Conservation (phyloP, 2,888 invertebrate genomes). For the Geotrupes spiniger region DNA sequence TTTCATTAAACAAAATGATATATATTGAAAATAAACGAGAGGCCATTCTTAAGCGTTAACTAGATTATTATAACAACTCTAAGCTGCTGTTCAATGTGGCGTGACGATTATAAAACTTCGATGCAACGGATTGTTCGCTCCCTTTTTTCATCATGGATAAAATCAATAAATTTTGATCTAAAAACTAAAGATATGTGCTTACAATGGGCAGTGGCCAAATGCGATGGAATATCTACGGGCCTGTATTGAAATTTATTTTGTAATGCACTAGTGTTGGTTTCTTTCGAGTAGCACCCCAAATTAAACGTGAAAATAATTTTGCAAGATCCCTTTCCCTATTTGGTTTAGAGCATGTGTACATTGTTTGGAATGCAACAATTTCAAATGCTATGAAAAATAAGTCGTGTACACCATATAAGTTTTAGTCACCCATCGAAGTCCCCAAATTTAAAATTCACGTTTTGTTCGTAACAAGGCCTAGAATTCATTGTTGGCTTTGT, state of each 20-base stretch:
- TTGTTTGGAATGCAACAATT: too few species aligned
- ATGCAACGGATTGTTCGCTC: conserved; percentile 14
- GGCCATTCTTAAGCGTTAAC: conserved; percentile 5
- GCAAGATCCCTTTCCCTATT: too few species aligned
- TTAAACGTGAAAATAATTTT: too few species aligned
- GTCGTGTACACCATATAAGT: too few species aligned
- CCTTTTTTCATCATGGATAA: background rate
- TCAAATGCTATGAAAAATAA: too few species aligned
- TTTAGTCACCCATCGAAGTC: too few species aligned
- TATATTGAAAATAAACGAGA: conserved; percentile 1
- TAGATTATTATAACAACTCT: conserved; percentile 13
- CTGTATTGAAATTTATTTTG: conserved; percentile 50
- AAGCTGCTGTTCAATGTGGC: conserved; percentile 20
- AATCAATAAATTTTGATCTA: conserved; percentile 5
- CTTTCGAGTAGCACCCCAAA: too few species aligned
- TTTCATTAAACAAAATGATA: conserved; percentile 9
- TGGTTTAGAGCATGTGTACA: too few species aligned
- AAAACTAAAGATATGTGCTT: conserved; percentile 39
- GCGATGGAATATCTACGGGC: conserved; percentile 28
- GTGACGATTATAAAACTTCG: conserved; percentile 16
- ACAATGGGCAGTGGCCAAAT: conserved; percentile 46
- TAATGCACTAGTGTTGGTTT: too few species aligned
- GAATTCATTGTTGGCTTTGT: too few species aligned
- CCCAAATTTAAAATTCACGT: too few species aligned
- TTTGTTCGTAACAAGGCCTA: too few species aligned